These are phyloP conservation scores for Sebastes ruberrimus DNA, from an alignment of 2,797 vertebrate species.

Conservation along the genomic window DNA sequence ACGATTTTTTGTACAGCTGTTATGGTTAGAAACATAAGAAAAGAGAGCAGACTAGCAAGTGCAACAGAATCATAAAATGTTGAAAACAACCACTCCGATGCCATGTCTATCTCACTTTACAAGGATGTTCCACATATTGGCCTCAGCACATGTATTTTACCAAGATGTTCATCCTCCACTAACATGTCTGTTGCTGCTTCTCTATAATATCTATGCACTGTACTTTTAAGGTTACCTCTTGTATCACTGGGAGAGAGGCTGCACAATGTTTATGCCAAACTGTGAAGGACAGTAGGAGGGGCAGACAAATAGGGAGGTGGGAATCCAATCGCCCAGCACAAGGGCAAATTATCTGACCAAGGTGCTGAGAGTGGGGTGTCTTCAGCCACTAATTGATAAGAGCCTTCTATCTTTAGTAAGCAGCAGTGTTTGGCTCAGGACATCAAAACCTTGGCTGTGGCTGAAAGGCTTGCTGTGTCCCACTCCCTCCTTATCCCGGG, in stretches of 20 bases:
- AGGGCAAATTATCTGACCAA: slow-evolving; percentile 83
- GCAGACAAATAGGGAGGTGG: slow-evolving; percentile 69
- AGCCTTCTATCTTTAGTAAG: slow-evolving; percentile 84
- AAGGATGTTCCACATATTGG: slow-evolving; percentile 18
- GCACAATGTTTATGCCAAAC: slow-evolving; percentile 70
- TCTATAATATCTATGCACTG: slow-evolving; percentile 4
- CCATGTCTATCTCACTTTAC: slow-evolving; percentile 22
- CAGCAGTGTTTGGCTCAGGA: slow-evolving; percentile 78
- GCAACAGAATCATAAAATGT: slow-evolving; percentile 36
- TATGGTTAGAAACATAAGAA: slow-evolving; percentile 4
- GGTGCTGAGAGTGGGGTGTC: slow-evolving; percentile 78
- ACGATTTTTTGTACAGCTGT: slow-evolving; percentile 11
- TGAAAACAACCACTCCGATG: slow-evolving; percentile 24
- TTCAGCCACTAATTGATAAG: slow-evolving; percentile 84
- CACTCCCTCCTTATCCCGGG: slow-evolving; percentile 50
- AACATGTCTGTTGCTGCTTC: background rate
- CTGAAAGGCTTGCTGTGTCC: slow-evolving; percentile 78
- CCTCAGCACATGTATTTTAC: slow-evolving; percentile 17
- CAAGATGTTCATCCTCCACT: background rate
- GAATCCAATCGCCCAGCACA: slow-evolving; percentile 79
- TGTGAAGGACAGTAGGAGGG: slow-evolving; percentile 77
- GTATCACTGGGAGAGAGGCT: slow-evolving; percentile 38
- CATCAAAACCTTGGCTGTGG: slow-evolving; percentile 82
- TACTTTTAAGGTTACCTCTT: slow-evolving; percentile 53
- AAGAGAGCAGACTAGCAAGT: background rate